Base-by-base conservation (phyloP, 2,113 vertebrate genomes). In the Thunnus thynnus region DNA sequence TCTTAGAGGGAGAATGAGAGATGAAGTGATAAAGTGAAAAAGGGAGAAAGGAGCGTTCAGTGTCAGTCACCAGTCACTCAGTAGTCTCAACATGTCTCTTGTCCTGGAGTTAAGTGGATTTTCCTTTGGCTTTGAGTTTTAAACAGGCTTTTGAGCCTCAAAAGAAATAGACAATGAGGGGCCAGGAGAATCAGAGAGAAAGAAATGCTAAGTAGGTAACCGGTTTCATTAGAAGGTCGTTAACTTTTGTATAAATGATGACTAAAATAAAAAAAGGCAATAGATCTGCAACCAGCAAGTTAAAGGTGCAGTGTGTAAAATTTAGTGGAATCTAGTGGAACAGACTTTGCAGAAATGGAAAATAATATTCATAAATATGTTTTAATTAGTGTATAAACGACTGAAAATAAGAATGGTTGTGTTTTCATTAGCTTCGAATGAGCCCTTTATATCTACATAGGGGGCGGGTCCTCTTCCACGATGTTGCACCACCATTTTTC, bases 31-130 rank as follows among this genome's bases (percentile, higher is more conserved):
- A 30, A 46, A 55, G 32, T 22, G 0, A 54, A 57, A 41, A 3
- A 7, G 55, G 30, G 56, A 67, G 56, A 47, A 54, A 72, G 46
- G 46, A 13, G 10, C 16, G 36, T 74, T 57, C 47, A 67, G 3
- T 67, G 69, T 65, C 74, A 78, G 63, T 71, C 80, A 64, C 17
- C 52, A 74, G 65, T 64, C 85, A 47, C 78, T 89, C 70, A 54
- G 57, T 18, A 84, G 70, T 88, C 80, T 71, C 46, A 30, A 27
- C 46, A 51, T 78, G 64, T 85, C 70, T 84, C 58, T 25, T 56
- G 58, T 80, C 20, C 61, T 36, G 27, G 57, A 12, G 13, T 65
- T 32, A 61, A 50, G 62, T 66, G 66, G 46, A 76, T 68, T 72
- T 80, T 71, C 32, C 27, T 50, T 44, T 0, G 55, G 72, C 61